These are phyloP conservation scores for Anthopleura sola DNA, from an alignment of 64 coral and sea anemone genomes.

Conservation along the genomic window DNA sequence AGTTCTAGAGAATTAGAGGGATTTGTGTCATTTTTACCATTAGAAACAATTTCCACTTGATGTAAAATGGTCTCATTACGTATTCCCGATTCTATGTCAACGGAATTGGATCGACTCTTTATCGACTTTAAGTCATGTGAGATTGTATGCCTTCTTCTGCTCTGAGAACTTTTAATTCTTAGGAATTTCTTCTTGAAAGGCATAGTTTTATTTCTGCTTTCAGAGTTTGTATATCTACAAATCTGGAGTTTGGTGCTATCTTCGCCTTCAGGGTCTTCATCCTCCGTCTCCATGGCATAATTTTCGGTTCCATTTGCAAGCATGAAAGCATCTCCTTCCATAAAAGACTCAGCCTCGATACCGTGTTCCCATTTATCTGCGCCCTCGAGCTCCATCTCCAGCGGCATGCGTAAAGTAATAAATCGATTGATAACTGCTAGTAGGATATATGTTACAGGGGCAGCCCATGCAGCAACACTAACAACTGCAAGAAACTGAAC, in stretches of 20 bases:
- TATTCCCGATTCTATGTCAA: neutral
- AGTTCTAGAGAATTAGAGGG: neutral
- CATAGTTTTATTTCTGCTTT: neutral
- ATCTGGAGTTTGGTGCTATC: neutral
- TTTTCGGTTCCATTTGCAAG: neutral
- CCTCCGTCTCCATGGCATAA: neutral
- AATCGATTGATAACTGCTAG: conserved; percentile 1
- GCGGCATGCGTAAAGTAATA: conserved; percentile 17
- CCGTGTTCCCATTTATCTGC: conserved; percentile 56
- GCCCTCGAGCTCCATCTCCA: conserved; percentile 44
- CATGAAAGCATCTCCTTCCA: neutral
- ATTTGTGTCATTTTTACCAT: neutral
- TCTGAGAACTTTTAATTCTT: neutral
- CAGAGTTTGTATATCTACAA: neutral
- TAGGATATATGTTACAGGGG: neutral
- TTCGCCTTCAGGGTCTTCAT: neutral
- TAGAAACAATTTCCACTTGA: neutral
- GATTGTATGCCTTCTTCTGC: neutral
- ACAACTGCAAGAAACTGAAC: conserved; percentile 25
- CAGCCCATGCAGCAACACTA: conserved; percentile 5
- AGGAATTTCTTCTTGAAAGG: neutral
- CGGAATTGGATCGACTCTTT: neutral
- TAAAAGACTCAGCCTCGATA: neutral
- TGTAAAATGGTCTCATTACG: neutral
- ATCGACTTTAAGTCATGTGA: neutral